Conservation (phyloP, 2,113 vertebrate genomes). For the Oryctolagus cuniculus region DNA sequence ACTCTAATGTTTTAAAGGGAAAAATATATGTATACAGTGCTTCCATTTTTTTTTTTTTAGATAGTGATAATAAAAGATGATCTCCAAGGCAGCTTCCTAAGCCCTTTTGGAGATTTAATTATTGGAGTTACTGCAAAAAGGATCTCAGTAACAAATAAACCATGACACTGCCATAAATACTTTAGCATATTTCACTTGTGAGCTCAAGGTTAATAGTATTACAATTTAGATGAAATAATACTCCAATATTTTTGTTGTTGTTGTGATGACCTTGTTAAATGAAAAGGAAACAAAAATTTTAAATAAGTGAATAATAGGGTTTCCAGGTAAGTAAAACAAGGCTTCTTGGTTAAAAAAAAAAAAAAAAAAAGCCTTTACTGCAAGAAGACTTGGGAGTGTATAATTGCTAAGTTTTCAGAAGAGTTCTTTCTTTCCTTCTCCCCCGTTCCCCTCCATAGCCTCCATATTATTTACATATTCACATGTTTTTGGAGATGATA, state of each 20-base stretch:
- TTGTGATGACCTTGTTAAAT: background rate
- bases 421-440: background rate
- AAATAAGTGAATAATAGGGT: background rate
- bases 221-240: constrained; percentile 1
- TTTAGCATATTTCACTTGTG: constrained; percentile 72
- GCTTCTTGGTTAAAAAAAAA: background rate
- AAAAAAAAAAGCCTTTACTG: background rate
- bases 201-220: constrained; percentile 16
- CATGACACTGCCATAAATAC: constrained; percentile 68
- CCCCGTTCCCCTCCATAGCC: fast-evolving
- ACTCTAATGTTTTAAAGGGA: background rate
- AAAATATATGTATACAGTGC: background rate
- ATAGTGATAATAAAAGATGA: constrained; percentile 6
- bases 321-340: background rate
- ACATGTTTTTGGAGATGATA: background rate
- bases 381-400: background rate
- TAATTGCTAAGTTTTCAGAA: background rate
- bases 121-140: background rate
- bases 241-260: background rate
- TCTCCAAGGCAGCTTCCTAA: background rate
- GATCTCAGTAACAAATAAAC: constrained; percentile 39
- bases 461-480: no score
- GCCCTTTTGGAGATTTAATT: background rate
- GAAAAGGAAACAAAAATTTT: background rate
- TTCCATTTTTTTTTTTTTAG: background rate